Evolutionary conservation across 2,797 vertebrate species (phyloP).

Genomic region (Pseudochirops corinnae): DNA sequence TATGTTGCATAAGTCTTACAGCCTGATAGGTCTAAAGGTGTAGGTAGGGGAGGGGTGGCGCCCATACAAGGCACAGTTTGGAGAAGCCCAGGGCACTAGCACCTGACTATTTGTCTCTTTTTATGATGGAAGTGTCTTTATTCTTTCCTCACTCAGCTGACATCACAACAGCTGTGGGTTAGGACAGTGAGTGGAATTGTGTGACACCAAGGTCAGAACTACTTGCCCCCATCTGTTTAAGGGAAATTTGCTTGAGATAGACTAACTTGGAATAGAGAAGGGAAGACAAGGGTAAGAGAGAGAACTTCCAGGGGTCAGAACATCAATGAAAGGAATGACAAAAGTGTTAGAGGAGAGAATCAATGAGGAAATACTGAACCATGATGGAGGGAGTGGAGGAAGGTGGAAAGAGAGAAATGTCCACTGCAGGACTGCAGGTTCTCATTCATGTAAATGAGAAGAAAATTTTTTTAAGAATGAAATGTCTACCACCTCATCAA

Average conservation of each 20-base stretch:
- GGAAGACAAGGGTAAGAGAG: background rate
- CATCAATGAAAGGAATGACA: background rate
- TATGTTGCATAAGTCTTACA: background rate
- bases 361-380: background rate
- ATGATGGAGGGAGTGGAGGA: background rate
- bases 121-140: background rate
- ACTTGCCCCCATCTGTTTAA: background rate
- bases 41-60: background rate
- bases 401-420: background rate
- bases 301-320: background rate
- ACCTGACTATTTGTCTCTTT: background rate
- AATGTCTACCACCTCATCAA: background rate
- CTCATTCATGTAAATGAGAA: background rate
- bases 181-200: background rate
- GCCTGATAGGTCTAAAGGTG: background rate
- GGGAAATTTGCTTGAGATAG: background rate
- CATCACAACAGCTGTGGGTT: background rate
- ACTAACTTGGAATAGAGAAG: background rate
- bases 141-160: background rate
- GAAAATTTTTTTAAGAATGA: background rate
- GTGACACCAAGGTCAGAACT: background rate
- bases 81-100: background rate
- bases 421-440: background rate
- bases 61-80: background rate
- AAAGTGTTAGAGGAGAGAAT: background rate